These are phyloP conservation scores for Cantharis flavilabris DNA, from an alignment of 2,888 invertebrate genomes.

Conservation along the genomic window DNA sequence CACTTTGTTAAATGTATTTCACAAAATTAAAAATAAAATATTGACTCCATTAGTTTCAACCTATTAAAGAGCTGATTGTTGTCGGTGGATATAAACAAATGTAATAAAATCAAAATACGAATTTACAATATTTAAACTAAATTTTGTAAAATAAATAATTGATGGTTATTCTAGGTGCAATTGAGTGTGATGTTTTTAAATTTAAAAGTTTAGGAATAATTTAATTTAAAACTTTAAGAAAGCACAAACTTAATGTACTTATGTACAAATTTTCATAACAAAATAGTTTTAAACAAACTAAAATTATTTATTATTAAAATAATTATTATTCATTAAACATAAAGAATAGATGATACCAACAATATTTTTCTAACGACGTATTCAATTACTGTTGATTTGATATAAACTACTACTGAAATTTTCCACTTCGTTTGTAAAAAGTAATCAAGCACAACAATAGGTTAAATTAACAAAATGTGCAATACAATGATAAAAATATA, in stretches of 20 bases:
- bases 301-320: too few species aligned
- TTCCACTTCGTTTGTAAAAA: not conserved
- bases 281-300: too few species aligned
- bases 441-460: not conserved
- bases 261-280: too few species aligned
- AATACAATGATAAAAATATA: not conserved
- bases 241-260: too few species aligned
- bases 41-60: not conserved
- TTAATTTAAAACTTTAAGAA: too few species aligned
- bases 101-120: not conserved
- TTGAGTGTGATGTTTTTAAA: too few species aligned
- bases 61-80: not conserved
- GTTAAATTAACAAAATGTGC: not conserved
- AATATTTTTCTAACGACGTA: not conserved
- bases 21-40: not conserved
- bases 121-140: not conserved
- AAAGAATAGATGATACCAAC: not conserved
- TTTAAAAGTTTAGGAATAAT: too few species aligned
- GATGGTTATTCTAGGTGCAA: too few species aligned
- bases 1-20: not conserved
- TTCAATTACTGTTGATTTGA: not conserved
- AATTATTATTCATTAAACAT: not conserved
- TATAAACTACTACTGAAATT: not conserved
- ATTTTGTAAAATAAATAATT: not conserved
- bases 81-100: not conserved